Evolutionary conservation across 1,140 invertebrate species (phyloP), one percentile per base, ranked within the genome.

Genomic region (Platyscapa corneri): DNA sequence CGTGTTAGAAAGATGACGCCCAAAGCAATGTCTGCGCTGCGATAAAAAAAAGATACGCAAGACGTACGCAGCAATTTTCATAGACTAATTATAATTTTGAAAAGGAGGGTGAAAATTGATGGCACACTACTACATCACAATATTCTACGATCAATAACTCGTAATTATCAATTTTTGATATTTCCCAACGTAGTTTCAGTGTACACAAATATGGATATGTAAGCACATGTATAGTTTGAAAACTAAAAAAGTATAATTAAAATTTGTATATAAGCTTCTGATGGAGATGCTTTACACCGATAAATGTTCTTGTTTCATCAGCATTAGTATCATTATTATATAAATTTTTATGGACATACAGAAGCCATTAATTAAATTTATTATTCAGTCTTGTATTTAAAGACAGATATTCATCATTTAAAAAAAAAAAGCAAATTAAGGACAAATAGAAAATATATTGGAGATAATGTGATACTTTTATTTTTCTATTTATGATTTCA

Each of bases 1-100:
- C 94, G 97, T 60, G 95, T 98, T 64, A 95, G 97, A 42, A 97
- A 96, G 92, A 95, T 97, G 81, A 97, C 97, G 12, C 95, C 96
- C 42, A 86, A 86, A 49, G 86, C 82, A 49, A 80, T 86, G 82
- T 84, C 82, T 37, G 86, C 86, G 27, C 14, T 86, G 1, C 53
- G 82, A 53, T 86, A 70, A 77, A 72, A 20, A 74, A 37, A 30
- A 67, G 37, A 72, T 74, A n/a, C 6, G 37, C 30, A 2, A 64
- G 6, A 3, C 32, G 64, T 16, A 34, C 20, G 18, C 23, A 72
- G 32, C 18, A 34, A 67, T 7, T n/a, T 74, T n/a, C 1, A 74
- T 74, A 74, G 27, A 37, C 8, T 7, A 42, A 42, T 74, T 74
- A 7, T 74, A 74, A 74, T n/a, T 23, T 74, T 74, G n/a, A 0